Evolutionary conservation across 2,797 vertebrate genomes (phyloP).

Genomic region (Pempheris klunzingeri): DNA sequence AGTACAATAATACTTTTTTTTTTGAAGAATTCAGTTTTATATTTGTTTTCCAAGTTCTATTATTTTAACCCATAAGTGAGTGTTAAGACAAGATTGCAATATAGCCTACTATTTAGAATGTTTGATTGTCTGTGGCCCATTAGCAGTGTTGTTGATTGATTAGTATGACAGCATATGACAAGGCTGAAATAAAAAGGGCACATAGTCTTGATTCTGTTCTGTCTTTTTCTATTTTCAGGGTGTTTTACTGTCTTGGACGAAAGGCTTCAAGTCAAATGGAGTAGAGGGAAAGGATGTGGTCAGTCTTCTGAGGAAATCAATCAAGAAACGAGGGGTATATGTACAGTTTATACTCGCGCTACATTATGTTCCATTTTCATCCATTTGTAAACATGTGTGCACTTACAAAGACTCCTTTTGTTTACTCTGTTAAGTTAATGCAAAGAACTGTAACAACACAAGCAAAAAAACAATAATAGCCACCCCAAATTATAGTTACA

Average conservation of each 20-base stretch:
- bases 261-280: conserved; percentile 92
- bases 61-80: too few relatives aligned
- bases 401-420: not conserved
- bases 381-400: not conserved
- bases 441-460: not conserved
- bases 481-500: not conserved
- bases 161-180: not conserved
- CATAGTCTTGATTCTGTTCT: not conserved
- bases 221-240: conserved; percentile 82
- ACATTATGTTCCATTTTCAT: not conserved
- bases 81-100: too few relatives aligned
- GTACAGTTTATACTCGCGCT: not conserved
- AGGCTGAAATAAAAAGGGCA: not conserved
- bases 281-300: conserved; percentile 96
- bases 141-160: not conserved
- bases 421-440: not conserved
- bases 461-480: not conserved
- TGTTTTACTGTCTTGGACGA: conserved; percentile 94
- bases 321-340: conserved; percentile 93
- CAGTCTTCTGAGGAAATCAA: conserved; percentile 89
- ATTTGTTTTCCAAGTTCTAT: too few relatives aligned
- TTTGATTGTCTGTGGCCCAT: too few relatives aligned
- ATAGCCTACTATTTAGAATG: too few relatives aligned
- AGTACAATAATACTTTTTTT: too few relatives aligned
- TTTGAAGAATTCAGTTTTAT: too few relatives aligned